Evolutionary conservation across 2,797 vertebrate species (phyloP), one percentile per base, ranked within the genome.

Genomic region (Ispidina lecontei): DNA sequence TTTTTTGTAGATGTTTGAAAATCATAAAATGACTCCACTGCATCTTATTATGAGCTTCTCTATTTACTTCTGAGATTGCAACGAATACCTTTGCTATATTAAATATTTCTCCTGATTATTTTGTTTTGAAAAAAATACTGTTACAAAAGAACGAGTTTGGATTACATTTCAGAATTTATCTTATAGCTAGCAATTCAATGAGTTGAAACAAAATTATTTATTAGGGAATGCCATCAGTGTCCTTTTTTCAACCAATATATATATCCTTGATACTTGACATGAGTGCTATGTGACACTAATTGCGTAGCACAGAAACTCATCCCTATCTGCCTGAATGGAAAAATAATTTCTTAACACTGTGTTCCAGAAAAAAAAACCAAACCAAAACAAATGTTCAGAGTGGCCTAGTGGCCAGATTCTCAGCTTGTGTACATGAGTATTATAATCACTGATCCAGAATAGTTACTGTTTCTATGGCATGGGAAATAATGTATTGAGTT

Each of bases 321-420:
- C 25, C 73, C 49, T 87, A 28, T 54, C 60, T 92, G 49, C 35
- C 37, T 84, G 51, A 49, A 72, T 78, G 85, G 65, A 87, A 82
- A 90, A 92, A 72, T 70, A 56, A 92, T 92, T 90, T 84, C 56
- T 63, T 86, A 68, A 77, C 79, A 52, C 20, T 72, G 22, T 77
- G 25, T 84, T 88, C 17, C 28, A 72, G 28, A 76, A 39, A 64
- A 33, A 59, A 37, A 47, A 25, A 25, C 7, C 26, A 29, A 52
- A 51, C 4, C 4, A 29, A 29, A 29, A 7, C 70, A 86, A 83
- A 70, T 78, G 7, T 63, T 84, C 60, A 39, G 33, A 81, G 18
- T n/a, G 87, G 59, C n/a, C 58, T 33, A 63, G 35, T 47, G 39
- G 63, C 44, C 58, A 73, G 67, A 75, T 88, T 67, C 63, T 91